A percentile compares a stretch with the other conserved stretches of the same genome.
Conservation (phyloP, 2,113 vertebrate species). For the Capreolus pygargus region DNA sequence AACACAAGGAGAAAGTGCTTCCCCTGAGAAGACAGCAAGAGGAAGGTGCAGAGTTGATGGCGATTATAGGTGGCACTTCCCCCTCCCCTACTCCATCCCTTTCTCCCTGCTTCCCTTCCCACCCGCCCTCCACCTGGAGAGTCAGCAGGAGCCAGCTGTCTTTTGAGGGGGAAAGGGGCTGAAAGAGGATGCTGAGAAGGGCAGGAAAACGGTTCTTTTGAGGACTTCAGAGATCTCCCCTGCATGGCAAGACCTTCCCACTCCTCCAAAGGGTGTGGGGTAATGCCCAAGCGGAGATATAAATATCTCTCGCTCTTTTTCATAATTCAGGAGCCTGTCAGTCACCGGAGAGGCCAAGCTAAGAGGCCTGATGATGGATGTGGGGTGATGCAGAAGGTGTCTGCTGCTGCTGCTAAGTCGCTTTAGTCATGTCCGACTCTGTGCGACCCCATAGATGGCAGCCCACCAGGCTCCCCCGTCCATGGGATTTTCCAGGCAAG, state of each 20-base stretch:
- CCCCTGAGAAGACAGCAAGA: not conserved
- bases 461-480: too few relatives aligned
- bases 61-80: not conserved
- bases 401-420: not conserved
- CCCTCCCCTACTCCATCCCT: not conserved
- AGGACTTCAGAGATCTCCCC: slow-evolving; percentile 73
- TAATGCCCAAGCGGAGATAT: not conserved
- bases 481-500: too few relatives aligned
- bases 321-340: slow-evolving; percentile 74
- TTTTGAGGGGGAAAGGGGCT: slow-evolving; percentile 23
- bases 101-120: not conserved
- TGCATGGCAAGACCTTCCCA: slow-evolving; percentile 57
- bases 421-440: too few relatives aligned
- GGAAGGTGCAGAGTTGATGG: not conserved
- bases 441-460: too few relatives aligned
- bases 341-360: slow-evolving; percentile 26
- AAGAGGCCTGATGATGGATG: not conserved
- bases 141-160: slow-evolving; percentile 78
- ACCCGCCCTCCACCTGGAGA: slow-evolving; percentile 51
- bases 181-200: slow-evolving; percentile 70
- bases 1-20: not conserved
- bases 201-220: slow-evolving; percentile 70
- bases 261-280: not conserved
- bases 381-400: not conserved
- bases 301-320: slow-evolving; percentile 65